Base-by-base conservation (phyloP, 2,888 invertebrate species). In the Chaetogeoica ovagalla region DNA sequence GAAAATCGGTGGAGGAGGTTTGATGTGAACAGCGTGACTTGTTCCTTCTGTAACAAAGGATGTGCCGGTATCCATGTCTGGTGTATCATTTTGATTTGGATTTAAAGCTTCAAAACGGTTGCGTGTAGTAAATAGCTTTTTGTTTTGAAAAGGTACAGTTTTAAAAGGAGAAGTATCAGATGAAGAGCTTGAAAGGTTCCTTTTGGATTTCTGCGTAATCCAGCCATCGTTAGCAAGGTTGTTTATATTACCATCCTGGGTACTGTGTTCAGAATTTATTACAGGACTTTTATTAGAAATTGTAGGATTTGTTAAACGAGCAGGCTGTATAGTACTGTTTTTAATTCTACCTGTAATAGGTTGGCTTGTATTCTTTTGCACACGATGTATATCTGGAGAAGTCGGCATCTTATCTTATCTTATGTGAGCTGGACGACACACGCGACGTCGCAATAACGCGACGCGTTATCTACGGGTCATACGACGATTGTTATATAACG, bases 311-410 rank as follows among this genome's bases (percentile, higher is more conserved):
- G 59, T 37, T 62, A 62, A 37, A 17, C 37, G 30, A 57, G 57
- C 57, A 57, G 57, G 57, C 57, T 57, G 57, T 57, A 57, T 57
- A n/a, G 57, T 57, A n/a, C 57, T n/a, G 57, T 17, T n/a, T n/a
- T n/a, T 19, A 57, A 2, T 57, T 17, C n/a, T 57, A 57, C n/a
- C n/a, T 6, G 8, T 19, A 57, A 19, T 57, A 19, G 1, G 8
- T 57, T n/a, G n/a, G n/a, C n/a, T n/a, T n/a, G n/a, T n/a, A n/a
- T 17, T n/a, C 17, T 6, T 60, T 60, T 60, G 60, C 23, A 60
- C 21, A 60, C 60, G 60, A 60, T 60, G 7, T 60, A 60, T 60
- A 60, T 60, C 9, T 60, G 23, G 21, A 60, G 60, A n/a, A n/a
- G 60, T 11, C 60, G 21, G 60, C 60, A 23, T 60, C n/a, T n/a